Conservation (phyloP, 1,140 invertebrate species). For the Chrysoperla carnea region DNA sequence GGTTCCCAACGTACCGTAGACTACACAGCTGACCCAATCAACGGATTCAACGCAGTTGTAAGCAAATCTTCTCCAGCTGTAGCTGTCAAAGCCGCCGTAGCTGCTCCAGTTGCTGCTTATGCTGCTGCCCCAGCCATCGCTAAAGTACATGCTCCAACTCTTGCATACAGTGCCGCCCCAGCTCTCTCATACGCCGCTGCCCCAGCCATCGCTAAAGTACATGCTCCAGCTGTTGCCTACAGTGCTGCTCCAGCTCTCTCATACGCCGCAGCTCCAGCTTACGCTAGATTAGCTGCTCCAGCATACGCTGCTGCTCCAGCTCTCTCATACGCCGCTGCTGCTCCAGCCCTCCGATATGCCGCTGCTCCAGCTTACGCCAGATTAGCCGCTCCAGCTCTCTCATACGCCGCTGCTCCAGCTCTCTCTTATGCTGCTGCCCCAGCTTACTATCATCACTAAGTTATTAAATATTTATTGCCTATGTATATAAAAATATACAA, state of each 20-base stretch:
- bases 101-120: constrained; percentile 7
- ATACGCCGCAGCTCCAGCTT: constrained; percentile 1
- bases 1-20: constrained; percentile 42
- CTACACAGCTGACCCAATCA: constrained; percentile 37
- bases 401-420: constrained; percentile 3
- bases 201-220: constrained; percentile 6
- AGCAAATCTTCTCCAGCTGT: constrained; percentile 17
- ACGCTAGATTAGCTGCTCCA: constrained; percentile 2
- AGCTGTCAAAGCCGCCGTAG: constrained; percentile 19
- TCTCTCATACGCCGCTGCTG: neutral
- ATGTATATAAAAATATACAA: too few species aligned
- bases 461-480: too few species aligned
- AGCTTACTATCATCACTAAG: neutral
- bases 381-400: constrained; percentile 3
- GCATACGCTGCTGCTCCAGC: constrained; percentile 1
- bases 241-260: constrained; percentile 2
- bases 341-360: constrained; percentile 1
- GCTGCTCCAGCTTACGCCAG: constrained; percentile 5
- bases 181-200: constrained; percentile 8
- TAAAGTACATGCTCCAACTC: neutral
- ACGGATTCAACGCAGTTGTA: constrained; percentile 29
- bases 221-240: neutral
- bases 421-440: neutral
- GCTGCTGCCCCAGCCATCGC: constrained; percentile 5
- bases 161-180: neutral